Base-by-base conservation (phyloP, 2,888 invertebrate species). In the Acrobasis consociella region DNA sequence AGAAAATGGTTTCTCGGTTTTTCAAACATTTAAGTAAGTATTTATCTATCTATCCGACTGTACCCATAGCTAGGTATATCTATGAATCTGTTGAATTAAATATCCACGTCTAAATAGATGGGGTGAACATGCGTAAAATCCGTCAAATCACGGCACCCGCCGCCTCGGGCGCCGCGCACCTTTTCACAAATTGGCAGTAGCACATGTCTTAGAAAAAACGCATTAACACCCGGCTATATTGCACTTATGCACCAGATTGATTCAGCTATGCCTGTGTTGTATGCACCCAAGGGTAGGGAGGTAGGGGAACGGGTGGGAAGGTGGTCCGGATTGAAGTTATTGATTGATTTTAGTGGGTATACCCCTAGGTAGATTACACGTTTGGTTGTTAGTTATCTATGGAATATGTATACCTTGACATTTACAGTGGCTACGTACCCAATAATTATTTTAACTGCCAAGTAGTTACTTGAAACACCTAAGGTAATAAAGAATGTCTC, bases 151-250 rank as follows among this genome's bases (percentile, higher is more conserved):
- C 65, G 61, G 65, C 52, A 63, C 60, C 51, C 63, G 49, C 50
- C 62, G 46, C 9, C 64, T 65, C 50, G 59, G 39, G 53, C 50
- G 49, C 85, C 87, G 22, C 22, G 22, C 22, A 22, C 22, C 87
- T 87, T 90, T 91, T 86, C 76, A 77, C 75, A 87, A 90, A 90
- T 91, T 91, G 89, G 91, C 87, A 83, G 87, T 84, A 87, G 86
- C 91, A 89, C 87, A 90, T 91, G 91, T 83, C 83, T 75, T 69
- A 80, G 81, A 89, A 90, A 91, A 91, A 91, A 89, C 68, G 77
- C 83, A 87, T 88, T 85, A 85, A 82, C 91, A 91, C 88, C 91
- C 87, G 91, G 87, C 88, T 80, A 82, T 80, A 82, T 78, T 81
- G 84, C 70, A 75, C 78, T 52, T 52, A 52, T 52, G 52, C 56